Percentiles rank a stretch among this genome's conserved stretches.
phyloP scores from a whole-genome alignment of 2,888 invertebrate species.

The Synanthedon andrenaeformis region DNA sequence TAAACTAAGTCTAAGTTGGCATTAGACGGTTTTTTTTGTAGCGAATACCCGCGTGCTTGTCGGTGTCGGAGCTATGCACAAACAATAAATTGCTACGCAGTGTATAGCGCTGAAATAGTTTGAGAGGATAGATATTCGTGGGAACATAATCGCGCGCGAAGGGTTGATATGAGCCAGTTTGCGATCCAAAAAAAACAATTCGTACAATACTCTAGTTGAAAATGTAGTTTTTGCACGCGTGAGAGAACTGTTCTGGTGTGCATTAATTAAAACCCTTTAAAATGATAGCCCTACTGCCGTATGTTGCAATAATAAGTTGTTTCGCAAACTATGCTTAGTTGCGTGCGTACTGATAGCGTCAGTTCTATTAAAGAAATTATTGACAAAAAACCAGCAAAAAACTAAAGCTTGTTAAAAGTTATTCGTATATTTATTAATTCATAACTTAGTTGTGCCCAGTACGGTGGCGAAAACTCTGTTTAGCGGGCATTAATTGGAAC shows the following conservation, averaged over 20 bases:
- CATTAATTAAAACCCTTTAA: background rate
- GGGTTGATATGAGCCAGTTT: conserved; percentile 10
- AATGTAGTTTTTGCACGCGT: background rate
- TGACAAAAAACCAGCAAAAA: no score
- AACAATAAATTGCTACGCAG: background rate
- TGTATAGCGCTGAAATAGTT: background rate
- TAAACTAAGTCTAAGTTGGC: background rate
- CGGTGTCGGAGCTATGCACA: background rate
- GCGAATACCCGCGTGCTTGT: background rate
- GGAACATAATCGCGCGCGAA: background rate
- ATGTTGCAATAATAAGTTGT: no score
- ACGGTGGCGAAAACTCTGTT: no score
- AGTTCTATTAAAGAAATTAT: no score
- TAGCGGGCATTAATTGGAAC: no score
- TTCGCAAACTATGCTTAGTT: no score
- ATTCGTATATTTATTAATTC: no score
- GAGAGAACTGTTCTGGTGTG: background rate
- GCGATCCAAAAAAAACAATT: conserved; percentile 5
- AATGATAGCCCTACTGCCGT: background rate
- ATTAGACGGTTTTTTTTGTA: background rate
- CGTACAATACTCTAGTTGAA: background rate
- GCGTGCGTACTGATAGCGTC: no score
- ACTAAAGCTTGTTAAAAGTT: no score
- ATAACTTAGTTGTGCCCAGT: no score
- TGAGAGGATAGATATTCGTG: background rate